Conservation (phyloP, 2,797 vertebrate genomes). For the Euthynnus affinis region DNA sequence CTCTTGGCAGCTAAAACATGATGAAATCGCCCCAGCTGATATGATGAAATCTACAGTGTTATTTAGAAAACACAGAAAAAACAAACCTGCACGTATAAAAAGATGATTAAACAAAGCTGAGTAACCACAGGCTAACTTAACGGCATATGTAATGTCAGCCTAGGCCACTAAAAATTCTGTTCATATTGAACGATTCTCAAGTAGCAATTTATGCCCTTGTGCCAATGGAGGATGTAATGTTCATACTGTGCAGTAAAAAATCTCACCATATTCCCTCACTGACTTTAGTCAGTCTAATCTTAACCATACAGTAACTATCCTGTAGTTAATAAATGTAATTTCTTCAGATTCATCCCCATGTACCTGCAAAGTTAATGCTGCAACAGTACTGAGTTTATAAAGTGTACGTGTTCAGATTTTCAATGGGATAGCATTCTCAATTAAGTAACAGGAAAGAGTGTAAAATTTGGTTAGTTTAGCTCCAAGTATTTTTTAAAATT, state of each 20-base stretch:
- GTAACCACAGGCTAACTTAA: neutral
- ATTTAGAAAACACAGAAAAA: slow-evolving; percentile 62
- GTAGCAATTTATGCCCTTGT: neutral
- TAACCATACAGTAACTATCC: neutral
- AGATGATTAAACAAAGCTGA: slow-evolving; percentile 9
- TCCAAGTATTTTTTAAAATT: neutral
- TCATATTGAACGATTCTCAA: neutral
- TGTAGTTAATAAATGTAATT: neutral
- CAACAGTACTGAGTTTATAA: too few relatives aligned
- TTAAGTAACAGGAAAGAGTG: too few relatives aligned
- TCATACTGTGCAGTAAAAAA: neutral
- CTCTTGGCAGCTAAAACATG: slow-evolving; percentile 65
- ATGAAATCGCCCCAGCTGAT: slow-evolving; percentile 67
- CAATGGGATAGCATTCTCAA: too few relatives aligned
- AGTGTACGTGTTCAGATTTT: neutral
- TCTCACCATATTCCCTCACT: neutral
- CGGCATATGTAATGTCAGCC: neutral
- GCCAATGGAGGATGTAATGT: neutral
- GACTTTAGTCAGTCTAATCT: slow-evolving; percentile 20
- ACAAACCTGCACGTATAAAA: slow-evolving; percentile 45
- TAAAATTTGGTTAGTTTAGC: neutral
- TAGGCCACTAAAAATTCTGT: neutral
- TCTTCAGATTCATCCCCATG: too few relatives aligned
- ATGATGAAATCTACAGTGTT: slow-evolving; percentile 66
- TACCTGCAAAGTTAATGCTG: too few relatives aligned